A percentile compares a stretch with the other conserved stretches of the same genome.
phyloP scores from a whole-genome alignment of 2,888 invertebrate species.

The Pyralis farinalis region DNA sequence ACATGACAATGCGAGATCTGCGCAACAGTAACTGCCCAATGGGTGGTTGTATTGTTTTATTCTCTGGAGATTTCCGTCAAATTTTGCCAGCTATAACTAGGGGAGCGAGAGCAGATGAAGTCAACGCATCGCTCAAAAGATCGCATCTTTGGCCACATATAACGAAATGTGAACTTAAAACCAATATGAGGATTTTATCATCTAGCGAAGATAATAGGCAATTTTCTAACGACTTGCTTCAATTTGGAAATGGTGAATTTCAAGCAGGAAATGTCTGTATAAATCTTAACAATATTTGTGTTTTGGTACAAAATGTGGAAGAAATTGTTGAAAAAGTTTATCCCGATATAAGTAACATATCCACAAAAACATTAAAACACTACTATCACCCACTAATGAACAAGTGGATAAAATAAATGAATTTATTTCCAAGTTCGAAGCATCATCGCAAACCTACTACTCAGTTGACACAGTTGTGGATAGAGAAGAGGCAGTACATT shows the following conservation, averaged over 20 bases:
- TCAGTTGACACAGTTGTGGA: constrained; percentile 25
- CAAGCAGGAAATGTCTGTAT: constrained; percentile 26
- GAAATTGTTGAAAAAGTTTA: constrained; percentile 23
- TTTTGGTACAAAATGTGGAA: constrained; percentile 13
- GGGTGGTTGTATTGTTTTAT: constrained; percentile 25
- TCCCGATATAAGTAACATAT: constrained; percentile 25
- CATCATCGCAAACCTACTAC: constrained; percentile 23
- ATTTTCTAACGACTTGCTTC: constrained; percentile 26
- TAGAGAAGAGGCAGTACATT: constrained; percentile 19
- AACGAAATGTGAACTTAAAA: constrained; percentile 28
- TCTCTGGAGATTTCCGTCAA: constrained; percentile 27
- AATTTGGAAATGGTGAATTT: constrained; percentile 27
- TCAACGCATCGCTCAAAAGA: constrained; percentile 26
- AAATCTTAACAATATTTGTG: constrained; percentile 22
- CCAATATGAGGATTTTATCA: constrained; percentile 23
- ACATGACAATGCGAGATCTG: constrained; percentile 30
- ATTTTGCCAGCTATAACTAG: constrained; percentile 27
- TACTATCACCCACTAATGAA: constrained; percentile 28
- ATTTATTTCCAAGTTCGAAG: constrained; percentile 21
- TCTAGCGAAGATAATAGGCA: constrained; percentile 25
- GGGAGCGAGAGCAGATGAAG: constrained; percentile 26
- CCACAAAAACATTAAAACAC: constrained; percentile 23
- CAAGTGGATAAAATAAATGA: constrained; percentile 26
- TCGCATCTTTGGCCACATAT: constrained; percentile 25
- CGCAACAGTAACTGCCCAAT: constrained; percentile 22